Evolutionary conservation across 2,797 vertebrate genomes (phyloP).

Genomic region (Betta splendens): DNA sequence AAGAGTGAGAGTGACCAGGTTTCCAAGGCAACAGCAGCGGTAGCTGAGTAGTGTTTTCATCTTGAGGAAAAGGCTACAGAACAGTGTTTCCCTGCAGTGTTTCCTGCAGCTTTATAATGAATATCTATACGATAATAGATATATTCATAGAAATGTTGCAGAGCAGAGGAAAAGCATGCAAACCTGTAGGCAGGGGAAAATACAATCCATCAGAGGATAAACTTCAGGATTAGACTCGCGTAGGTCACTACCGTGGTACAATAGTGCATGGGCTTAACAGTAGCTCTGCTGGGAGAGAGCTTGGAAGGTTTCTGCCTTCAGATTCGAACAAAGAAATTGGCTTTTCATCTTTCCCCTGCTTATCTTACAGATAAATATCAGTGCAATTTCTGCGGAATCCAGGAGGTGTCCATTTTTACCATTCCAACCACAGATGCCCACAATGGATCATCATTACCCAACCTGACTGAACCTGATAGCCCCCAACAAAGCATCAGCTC

Average conservation of each 20-base stretch:
- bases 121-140: constrained; percentile 65
- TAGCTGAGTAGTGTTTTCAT: constrained; percentile 80
- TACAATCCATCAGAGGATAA: constrained; percentile 40
- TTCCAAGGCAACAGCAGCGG: constrained; percentile 83
- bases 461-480: constrained; percentile 6
- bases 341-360: constrained; percentile 11
- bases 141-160: constrained; percentile 50
- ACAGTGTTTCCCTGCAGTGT: constrained; percentile 71
- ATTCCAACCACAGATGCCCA: constrained; percentile 20
- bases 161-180: constrained; percentile 12
- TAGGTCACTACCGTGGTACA: constrained; percentile 33
- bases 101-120: constrained; percentile 64
- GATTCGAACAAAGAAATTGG: constrained; percentile 40
- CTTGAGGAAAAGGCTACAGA: constrained; percentile 78
- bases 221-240: constrained; percentile 28
- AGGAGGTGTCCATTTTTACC: constrained; percentile 48
- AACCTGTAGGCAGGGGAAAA: constrained; percentile 48
- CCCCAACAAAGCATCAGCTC: constrained; percentile 5
- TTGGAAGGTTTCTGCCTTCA: constrained; percentile 37
- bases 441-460: constrained; percentile 30
- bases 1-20: constrained; percentile 82
- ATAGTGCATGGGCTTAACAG: constrained; percentile 37
- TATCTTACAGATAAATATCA: constrained; percentile 22
- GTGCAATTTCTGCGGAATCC: constrained; percentile 34
- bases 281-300: constrained; percentile 34